Base-by-base conservation (phyloP, 2,113 vertebrate species). In the Actenoides hombroni region DNA sequence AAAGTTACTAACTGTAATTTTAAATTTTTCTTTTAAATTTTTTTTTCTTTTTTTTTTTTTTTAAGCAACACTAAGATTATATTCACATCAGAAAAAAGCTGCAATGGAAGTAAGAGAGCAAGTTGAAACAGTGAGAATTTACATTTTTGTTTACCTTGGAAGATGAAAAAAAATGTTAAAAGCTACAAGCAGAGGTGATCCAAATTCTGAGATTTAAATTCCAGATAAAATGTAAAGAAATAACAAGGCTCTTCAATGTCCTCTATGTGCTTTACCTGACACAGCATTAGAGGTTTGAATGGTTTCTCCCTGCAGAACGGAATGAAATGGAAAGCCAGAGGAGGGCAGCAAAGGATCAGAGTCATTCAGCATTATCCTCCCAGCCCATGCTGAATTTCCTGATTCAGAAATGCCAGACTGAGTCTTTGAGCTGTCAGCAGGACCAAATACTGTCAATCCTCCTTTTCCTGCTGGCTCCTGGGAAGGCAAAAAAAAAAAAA, bases 201-300 rank as follows among this genome's bases (percentile, higher is more conserved):
- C 40, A 85, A 61, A 76, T 46, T 37, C 63, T 60, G 33, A 86
- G n/a, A 83, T 5, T n/a, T 25, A 86, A 81, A 86, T 37, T 91
- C 64, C 78, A 88, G 39, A 29, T 51, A 79, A 68, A 83, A 78
- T 1, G 5, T 13, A 64, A 93, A 63, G n/a, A 91, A 92, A 11
- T 42, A 84, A 70, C 74, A 76, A 54, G 26, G 21, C 5, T 82
- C 69, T 85, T 37, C 90, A 44, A 19, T 5, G 40, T 63, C 75
- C 65, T 88, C 78, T 92, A 23, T 42, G 57, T n/a, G 61, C 46
- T 85, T 97, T 98, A 98, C 98, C 98, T 98, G 92, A 63, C 70
- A 83, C 63, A 88, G 83, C 86, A 91, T 86, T 48, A 94, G 92
- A 93, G 46, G 76, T n/a, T 74, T 6, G 39, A 90, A 87, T 9